Conservation (phyloP, 2,888 invertebrate species). For the Mechanitis mazaeus region DNA sequence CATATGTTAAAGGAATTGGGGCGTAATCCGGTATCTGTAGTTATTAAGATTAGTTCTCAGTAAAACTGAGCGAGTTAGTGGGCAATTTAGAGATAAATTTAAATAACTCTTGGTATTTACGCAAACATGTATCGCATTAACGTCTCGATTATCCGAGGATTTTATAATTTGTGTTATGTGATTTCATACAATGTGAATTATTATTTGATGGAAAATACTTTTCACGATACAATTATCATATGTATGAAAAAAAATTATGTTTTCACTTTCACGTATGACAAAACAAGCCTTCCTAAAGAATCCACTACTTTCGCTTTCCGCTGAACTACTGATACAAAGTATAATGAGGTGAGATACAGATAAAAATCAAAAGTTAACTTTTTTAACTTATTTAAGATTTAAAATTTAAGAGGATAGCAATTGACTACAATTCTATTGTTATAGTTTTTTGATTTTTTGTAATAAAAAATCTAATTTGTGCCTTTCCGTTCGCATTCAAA, state of each 20-base stretch:
- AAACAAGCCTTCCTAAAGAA: no score
- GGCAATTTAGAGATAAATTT: conserved; percentile 35
- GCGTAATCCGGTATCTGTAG: conserved; percentile 54
- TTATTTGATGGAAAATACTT: no score
- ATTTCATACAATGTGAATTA: no score
- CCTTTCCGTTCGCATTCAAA: conserved; percentile 63
- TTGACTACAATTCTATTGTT: conserved; percentile 9
- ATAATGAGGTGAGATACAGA: neutral
- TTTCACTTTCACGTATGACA: no score
- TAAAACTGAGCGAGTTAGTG: conserved; percentile 34
- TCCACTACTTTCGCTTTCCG: no score
- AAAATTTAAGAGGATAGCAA: conserved; percentile 4
- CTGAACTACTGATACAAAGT: no score
- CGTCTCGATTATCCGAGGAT: neutral
- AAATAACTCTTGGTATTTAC: conserved; percentile 6
- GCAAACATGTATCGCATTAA: neutral
- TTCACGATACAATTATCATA: no score
- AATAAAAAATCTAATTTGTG: conserved; percentile 18
- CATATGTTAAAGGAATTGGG: conserved; percentile 42
- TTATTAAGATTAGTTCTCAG: conserved; percentile 51
- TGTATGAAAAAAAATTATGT: no score
- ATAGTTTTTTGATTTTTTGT: conserved; percentile 2
- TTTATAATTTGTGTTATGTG: no score
- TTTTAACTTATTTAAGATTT: neutral
- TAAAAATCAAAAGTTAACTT: neutral